Evolutionary conservation across 2,113 vertebrate species (phyloP).

Genomic region (Cynocephalus volans): DNA sequence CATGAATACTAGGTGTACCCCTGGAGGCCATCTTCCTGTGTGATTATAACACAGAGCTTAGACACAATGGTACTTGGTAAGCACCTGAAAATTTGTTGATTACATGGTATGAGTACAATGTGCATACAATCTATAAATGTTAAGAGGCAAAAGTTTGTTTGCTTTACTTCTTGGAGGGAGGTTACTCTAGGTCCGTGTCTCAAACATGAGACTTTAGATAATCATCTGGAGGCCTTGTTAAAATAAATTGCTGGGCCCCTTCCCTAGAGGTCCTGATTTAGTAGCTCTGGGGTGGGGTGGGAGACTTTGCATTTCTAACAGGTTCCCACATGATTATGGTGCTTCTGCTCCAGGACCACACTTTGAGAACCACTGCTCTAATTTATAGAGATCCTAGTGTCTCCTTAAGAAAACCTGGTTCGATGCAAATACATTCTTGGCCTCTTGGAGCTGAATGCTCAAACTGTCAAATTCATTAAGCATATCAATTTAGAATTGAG

Average conservation of each 20-base stretch:
- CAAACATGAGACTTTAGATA: neutral
- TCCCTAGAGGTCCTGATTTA: neutral
- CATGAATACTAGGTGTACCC: neutral
- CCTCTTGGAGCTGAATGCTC: conserved; percentile 74
- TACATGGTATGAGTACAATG: neutral
- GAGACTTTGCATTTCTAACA: neutral
- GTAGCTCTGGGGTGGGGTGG: neutral
- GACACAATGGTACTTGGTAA: neutral
- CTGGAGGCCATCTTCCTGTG: neutral
- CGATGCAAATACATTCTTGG: conserved; percentile 69
- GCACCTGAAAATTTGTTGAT: neutral
- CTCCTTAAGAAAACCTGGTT: conserved; percentile 18
- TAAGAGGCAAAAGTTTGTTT: neutral
- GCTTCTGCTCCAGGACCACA: neutral
- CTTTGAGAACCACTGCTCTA: neutral
- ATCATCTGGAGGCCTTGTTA: neutral
- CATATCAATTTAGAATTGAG: conserved; percentile 86
- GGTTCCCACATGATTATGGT: neutral
- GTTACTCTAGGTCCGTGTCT: neutral
- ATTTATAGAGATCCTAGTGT: neutral
- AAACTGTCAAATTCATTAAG: conserved; percentile 82
- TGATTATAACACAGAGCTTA: neutral
- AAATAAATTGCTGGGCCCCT: neutral
- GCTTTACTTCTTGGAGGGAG: neutral
- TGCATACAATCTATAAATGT: neutral